Percentiles rank a stretch among this genome's conserved stretches.
phyloP scores from a whole-genome alignment of 1,140 invertebrate genomes.

The Chlorops oryzae region DNA sequence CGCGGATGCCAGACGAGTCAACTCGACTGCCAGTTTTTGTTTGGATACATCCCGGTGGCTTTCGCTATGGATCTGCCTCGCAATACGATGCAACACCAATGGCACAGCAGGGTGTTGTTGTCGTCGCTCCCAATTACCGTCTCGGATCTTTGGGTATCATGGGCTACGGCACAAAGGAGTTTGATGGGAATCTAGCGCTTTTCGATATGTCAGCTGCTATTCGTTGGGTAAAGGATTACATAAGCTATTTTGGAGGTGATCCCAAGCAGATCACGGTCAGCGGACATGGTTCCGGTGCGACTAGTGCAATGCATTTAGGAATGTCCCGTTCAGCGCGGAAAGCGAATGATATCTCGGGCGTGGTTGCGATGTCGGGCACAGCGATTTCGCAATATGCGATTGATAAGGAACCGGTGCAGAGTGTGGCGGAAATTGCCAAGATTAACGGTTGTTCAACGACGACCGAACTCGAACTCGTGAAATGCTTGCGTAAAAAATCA shows the following conservation, averaged over 20 bases:
- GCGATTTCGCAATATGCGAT: conserved; percentile 58
- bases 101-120: conserved; percentile 59
- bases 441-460: conserved; percentile 52
- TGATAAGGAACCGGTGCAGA: conserved; percentile 52
- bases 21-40: conserved; percentile 55
- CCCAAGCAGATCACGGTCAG: conserved; percentile 58
- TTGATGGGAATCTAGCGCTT: conserved; percentile 64
- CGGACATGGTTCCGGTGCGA: conserved; percentile 64
- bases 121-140: conserved; percentile 77
- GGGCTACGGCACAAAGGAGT: conserved; percentile 57
- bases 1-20: conserved; percentile 53
- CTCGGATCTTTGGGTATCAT: conserved; percentile 73
- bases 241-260: conserved; percentile 64
- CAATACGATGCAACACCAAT: conserved; percentile 59
- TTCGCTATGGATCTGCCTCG: conserved; percentile 58
- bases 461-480: conserved; percentile 51
- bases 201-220: conserved; percentile 64
- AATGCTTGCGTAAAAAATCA: conserved; percentile 52
- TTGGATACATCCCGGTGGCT: conserved; percentile 61
- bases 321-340: conserved; percentile 53
- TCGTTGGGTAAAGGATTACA: conserved; percentile 61
- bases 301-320: conserved; percentile 54
- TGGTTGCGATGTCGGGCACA: conserved; percentile 64
- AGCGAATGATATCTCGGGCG: conserved; percentile 51
- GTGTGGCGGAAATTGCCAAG: conserved; percentile 51